Evolutionary conservation across 2,113 vertebrate genomes (phyloP).

Genomic region (Xiphorhynchus elegans): DNA sequence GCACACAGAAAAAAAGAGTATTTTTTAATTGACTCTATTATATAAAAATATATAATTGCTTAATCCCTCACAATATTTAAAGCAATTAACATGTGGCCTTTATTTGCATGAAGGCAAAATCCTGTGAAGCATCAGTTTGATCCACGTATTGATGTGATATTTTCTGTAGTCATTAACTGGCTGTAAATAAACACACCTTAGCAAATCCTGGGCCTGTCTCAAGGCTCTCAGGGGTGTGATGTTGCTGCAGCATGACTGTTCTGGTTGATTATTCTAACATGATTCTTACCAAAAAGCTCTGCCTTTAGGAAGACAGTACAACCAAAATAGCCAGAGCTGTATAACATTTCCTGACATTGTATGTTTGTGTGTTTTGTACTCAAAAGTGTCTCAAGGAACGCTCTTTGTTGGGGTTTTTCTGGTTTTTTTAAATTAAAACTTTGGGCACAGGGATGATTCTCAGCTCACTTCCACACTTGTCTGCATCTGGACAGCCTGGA

Average conservation of each 20-base stretch:
- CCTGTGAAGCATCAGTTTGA: not conserved
- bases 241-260: not conserved
- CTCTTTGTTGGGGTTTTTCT: not conserved
- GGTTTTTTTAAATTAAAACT: not conserved
- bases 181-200: not conserved
- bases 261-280: not conserved
- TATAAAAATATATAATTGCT: not conserved
- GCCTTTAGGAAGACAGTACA: not conserved
- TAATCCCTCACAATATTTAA: constrained; percentile 17
- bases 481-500: not conserved
- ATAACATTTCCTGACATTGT: accelerated
- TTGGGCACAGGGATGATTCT: not conserved
- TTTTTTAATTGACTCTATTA: not conserved
- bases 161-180: not conserved
- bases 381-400: not conserved
- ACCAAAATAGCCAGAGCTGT: not conserved
- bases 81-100: not conserved
- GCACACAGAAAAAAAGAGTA: not conserved
- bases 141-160: not conserved
- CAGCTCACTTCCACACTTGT: not conserved
- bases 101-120: constrained; percentile 7
- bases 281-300: not conserved
- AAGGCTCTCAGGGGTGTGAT: not conserved
- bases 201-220: not conserved
- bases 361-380: not conserved